Base-by-base conservation (phyloP, 2,888 invertebrate species). In the Caenorhabditis sulstoni region DNA sequence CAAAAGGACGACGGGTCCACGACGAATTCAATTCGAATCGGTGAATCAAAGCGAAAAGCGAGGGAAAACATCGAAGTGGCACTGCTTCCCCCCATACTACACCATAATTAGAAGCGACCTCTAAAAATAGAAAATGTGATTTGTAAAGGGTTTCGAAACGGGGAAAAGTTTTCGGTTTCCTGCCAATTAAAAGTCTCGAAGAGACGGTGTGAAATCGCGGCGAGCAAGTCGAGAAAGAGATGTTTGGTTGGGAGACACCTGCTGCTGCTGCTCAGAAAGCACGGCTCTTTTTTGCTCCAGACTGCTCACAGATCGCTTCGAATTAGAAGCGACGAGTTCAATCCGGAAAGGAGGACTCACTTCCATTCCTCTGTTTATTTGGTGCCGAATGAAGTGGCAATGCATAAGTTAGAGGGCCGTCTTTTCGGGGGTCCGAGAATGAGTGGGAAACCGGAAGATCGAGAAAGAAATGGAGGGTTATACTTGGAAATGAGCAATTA, bases 211-310 rank as follows among this genome's bases (percentile, higher is more conserved):
- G n/a, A n/a, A n/a, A n/a, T n/a, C n/a, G n/a, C n/a, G n/a, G n/a
- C n/a, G n/a, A 14, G 41, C 7, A 41, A 11, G 11, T 8, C 41
- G 41, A 4, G 41, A 11, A 41, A 41, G 50, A 57, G 67, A 67
- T 67, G 57, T 67, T 41, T 67, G 58, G 35, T 23, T 49, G 39
- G 58, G 49, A 12, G 55, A 37, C 50, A 70, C 47, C 61, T 61
- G 61, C n/a, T n/a, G n/a, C n/a, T n/a, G n/a, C n/a, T 4, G 49
- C 61, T 58, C 68, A 22, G 68, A 61, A 70, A 70, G 68, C 37
- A 61, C 53, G 61, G 53, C 47, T 29, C 29, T 29, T 29, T 29
- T 29, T 29, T 18, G 44, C 41, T 67, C 49, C 18, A 50, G 67
- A 57, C 41, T 45, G 59, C 59, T 61, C 70, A 70, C 45, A 70